These are phyloP conservation scores for Oryzaephilus surinamensis DNA, from an alignment of 1,140 invertebrate genomes.

Conservation along the genomic window DNA sequence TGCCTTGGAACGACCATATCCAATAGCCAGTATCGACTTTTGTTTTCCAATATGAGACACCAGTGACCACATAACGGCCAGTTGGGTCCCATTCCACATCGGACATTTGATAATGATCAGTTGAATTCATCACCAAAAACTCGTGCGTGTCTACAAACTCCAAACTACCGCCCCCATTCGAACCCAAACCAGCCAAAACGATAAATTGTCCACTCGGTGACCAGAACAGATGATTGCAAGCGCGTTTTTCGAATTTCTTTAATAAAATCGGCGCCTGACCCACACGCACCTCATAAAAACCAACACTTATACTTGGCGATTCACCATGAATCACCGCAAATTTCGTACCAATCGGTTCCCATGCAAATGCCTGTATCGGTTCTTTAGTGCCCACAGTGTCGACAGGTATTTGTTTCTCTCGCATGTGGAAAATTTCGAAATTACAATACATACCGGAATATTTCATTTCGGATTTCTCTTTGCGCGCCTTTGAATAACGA, in stretches of 20 bases:
- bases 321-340: slow-evolving; percentile 96
- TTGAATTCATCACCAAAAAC: slow-evolving; percentile 86
- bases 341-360: slow-evolving; percentile 94
- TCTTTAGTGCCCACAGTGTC: slow-evolving; percentile 94
- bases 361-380: slow-evolving; percentile 90
- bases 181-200: slow-evolving; percentile 72
- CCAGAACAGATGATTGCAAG: slow-evolving; percentile 94
- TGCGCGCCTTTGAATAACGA: slow-evolving; percentile 88
- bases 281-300: slow-evolving; percentile 84
- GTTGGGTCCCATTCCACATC: slow-evolving; percentile 99
- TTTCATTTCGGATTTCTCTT: slow-evolving; percentile 82
- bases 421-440: slow-evolving; percentile 98
- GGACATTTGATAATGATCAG: slow-evolving; percentile 84
- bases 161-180: slow-evolving; percentile 75
- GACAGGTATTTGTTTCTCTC: slow-evolving; percentile 95
- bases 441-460: slow-evolving; percentile 98
- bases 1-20: slow-evolving; percentile 91
- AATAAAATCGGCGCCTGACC: slow-evolving; percentile 77
- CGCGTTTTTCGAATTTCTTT: slow-evolving; percentile 84
- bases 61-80: slow-evolving; percentile 92
- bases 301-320: slow-evolving; percentile 75
- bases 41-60: slow-evolving; percentile 90
- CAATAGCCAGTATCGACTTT: slow-evolving; percentile 95
- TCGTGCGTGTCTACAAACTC: slow-evolving; percentile 95
- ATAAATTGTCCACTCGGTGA: slow-evolving; percentile 93